phyloP scores from a whole-genome alignment of 2,888 invertebrate genomes.

The Agriopis marginaria region DNA sequence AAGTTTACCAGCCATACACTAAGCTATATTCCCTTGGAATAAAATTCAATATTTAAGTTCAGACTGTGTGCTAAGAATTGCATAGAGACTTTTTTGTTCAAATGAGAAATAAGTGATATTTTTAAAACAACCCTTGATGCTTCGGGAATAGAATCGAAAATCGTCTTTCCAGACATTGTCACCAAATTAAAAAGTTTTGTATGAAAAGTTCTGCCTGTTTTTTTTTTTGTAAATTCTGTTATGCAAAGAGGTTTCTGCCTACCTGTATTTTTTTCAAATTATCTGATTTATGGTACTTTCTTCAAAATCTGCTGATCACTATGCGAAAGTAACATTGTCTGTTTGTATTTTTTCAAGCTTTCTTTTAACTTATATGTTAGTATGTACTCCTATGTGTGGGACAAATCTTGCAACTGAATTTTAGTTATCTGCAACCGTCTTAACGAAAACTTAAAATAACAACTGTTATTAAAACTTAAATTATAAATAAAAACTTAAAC shows the following conservation, averaged over 20 bases:
- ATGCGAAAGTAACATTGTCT: no score
- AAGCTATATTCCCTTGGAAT: background rate
- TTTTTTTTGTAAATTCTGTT: conserved; percentile 39
- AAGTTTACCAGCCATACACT: background rate
- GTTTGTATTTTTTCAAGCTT: no score
- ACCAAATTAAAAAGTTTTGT: background rate
- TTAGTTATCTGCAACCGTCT: no score
- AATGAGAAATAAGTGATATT: background rate
- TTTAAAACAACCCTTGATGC: conserved; percentile 8
- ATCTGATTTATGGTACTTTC: conserved; percentile 42
- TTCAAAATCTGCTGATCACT: conserved; percentile 30
- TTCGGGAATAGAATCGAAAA: background rate
- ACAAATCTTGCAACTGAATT: no score
- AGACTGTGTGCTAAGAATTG: background rate
- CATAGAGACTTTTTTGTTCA: conserved; percentile 13
- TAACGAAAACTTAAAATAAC: no score
- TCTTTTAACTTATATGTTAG: no score
- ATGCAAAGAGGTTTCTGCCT: conserved; percentile 49
- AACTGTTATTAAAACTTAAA: no score
- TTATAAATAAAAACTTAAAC: no score
- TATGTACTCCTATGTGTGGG: no score
- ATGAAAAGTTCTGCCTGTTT: conserved; percentile 9
- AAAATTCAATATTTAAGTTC: background rate
- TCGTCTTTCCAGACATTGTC: conserved; percentile 5
- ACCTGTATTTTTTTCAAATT: conserved; percentile 47